Percentiles rank a stretch among this genome's conserved stretches.
Evolutionary conservation across 2,113 vertebrate genomes (phyloP).

Genomic region (Opisthocomus hoazin): DNA sequence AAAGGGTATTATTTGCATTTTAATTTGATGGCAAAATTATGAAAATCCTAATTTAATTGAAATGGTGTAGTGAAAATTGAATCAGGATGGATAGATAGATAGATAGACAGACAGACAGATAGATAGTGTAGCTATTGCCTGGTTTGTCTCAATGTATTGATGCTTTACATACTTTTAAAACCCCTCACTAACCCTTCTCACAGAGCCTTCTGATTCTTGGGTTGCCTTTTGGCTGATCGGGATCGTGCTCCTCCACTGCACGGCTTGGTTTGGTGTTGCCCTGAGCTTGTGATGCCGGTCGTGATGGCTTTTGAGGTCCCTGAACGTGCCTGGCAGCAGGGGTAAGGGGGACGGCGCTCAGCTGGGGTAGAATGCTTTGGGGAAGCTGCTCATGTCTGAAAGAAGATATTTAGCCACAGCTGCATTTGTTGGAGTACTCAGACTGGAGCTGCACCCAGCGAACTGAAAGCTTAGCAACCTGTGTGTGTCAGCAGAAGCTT

Average conservation of each 20-base stretch:
- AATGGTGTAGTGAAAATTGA: background rate
- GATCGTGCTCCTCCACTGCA: background rate
- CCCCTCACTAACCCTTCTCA: background rate
- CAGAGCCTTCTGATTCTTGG: background rate
- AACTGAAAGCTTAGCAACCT: background rate
- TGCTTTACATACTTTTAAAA: background rate
- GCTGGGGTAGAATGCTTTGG: fast-evolving
- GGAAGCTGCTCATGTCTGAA: background rate
- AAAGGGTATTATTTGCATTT: background rate
- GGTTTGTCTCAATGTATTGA: background rate
- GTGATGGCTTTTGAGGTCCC: background rate
- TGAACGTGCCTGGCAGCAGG: background rate
- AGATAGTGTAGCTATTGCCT: background rate
- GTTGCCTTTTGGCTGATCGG: background rate
- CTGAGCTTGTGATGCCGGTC: background rate
- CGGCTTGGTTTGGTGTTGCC: background rate
- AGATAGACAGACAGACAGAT: too few species aligned
- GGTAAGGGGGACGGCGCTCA: background rate
- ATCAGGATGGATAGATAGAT: background rate
- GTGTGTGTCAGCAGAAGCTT: background rate
- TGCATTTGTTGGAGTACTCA: background rate
- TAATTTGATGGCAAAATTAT: background rate
- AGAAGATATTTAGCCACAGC: background rate
- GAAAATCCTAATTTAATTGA: background rate
- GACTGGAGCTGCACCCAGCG: background rate